Base-by-base conservation (phyloP, 2,888 invertebrate genomes). In the Campopleginae sp. region DNA sequence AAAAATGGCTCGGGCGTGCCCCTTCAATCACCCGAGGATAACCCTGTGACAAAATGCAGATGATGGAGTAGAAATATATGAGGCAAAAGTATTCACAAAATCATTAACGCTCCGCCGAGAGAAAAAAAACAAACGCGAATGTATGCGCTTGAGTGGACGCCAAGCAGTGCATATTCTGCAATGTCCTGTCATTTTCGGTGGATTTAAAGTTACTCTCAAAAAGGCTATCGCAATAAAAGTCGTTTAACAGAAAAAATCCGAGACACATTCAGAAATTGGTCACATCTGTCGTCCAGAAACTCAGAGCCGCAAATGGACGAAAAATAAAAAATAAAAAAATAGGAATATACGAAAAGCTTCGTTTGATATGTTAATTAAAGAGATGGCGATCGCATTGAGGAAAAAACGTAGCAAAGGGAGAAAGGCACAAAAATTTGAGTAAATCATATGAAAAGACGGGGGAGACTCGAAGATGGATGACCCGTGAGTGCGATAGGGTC, bases 301-400 rank as follows among this genome's bases (percentile, higher is more conserved):
- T 7, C 17, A 19, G n/a, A 0, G 23, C 27, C 17, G 19, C 10
- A 1, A 19, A 7, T 17, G 2, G 48, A 76, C 8, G 14, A 58
- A 27, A 14, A 14, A 58, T n/a, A n/a, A 58, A 4, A 58, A 54
- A 19, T 8, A 10, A 46, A 65, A 65, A 48, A 38, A 23, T 31
- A 31, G 4, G 0, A 6, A 3, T 38, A 42, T 42, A 14, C 42
- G 38, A 68, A n/a, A 77, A 42, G 17, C 66, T 44, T 14, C 31
- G 31, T 12, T 58, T 17, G n/a, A 66, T 23, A 48, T 12, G 68
- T 79, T 72, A 42, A 14, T 33, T 54, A 17, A 33, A 38, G 31
- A 14, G n/a, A 76, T 70, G 58, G 80, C 72, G 70, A 80, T 84
- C 80, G 77, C 76, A 12, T 58, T 72, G 84, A 54, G 54, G 17